A percentile compares a stretch with the other conserved stretches of the same genome.
phyloP scores from a whole-genome alignment of 2,113 vertebrate genomes.

The Hippocampus guttulatus region DNA sequence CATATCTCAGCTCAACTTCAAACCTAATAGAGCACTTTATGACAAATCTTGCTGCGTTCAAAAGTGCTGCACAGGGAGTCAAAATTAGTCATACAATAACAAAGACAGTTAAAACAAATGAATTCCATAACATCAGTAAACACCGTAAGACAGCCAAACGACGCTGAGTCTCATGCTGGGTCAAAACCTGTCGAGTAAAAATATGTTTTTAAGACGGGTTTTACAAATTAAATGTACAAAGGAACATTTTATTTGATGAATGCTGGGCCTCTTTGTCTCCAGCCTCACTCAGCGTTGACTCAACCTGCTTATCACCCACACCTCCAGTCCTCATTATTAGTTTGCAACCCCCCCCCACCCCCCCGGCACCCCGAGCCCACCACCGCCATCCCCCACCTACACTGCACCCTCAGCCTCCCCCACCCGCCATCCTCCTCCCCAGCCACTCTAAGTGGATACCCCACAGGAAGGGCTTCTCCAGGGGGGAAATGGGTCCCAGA shows the following conservation, averaged over 20 bases:
- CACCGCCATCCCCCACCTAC: constrained; percentile 37
- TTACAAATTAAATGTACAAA: neutral
- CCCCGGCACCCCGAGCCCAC: constrained; percentile 18
- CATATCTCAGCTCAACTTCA: no score
- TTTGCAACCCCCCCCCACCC: constrained; percentile 8
- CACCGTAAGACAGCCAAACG: no score
- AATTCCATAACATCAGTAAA: no score
- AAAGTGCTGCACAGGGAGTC: no score
- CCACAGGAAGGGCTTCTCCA: constrained; percentile 74
- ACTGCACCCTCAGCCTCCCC: constrained; percentile 40
- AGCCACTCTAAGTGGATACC: constrained; percentile 70
- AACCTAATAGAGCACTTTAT: no score
- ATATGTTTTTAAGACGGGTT: no score
- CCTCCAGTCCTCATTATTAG: constrained; percentile 18
- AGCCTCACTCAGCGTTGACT: neutral
- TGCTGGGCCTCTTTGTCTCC: neutral
- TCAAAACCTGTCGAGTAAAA: no score
- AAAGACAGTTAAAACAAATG: no score
- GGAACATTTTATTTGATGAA: neutral
- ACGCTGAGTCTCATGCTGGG: no score
- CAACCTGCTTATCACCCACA: constrained; percentile 29
- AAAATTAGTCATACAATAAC: no score
- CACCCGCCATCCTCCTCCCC: constrained; percentile 22
- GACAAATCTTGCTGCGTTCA: no score
- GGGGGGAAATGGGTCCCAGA: constrained; percentile 75